Conservation (phyloP, 2,113 vertebrate genomes). For the Pygoscelis antarcticus region DNA sequence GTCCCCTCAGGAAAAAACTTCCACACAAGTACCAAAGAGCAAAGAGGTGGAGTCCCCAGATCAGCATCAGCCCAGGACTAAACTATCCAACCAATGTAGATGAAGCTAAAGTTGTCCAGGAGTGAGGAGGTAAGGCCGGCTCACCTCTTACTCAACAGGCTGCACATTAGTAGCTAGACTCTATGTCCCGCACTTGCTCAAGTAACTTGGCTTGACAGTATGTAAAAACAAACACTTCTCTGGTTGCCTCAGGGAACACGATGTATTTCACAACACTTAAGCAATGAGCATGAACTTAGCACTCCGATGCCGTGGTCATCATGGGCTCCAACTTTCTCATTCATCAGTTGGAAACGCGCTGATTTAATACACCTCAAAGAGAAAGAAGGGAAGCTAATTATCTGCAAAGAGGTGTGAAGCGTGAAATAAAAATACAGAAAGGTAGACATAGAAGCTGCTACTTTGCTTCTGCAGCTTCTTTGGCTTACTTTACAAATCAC, state of each 20-base stretch:
- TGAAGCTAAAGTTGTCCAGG: background rate
- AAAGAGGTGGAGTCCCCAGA: background rate
- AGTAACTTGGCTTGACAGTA: background rate
- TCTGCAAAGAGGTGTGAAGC: conserved; percentile 35
- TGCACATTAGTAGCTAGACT: background rate
- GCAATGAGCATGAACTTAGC: background rate
- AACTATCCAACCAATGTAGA: background rate
- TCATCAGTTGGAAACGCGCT: background rate
- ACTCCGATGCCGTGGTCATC: background rate
- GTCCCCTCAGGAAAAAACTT: background rate
- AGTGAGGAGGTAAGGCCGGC: background rate
- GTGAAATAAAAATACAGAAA: conserved; percentile 47
- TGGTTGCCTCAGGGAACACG: background rate
- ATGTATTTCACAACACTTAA: background rate
- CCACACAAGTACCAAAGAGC: background rate
- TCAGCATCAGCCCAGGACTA: background rate
- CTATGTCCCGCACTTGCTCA: background rate
- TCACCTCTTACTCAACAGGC: background rate
- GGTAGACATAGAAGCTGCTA: background rate
- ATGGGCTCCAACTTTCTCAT: conserved; percentile 1
- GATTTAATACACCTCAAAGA: conserved; percentile 36
- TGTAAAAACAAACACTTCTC: background rate
- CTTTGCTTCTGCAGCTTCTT: background rate
- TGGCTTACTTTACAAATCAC: background rate
- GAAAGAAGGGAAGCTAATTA: conserved; percentile 10